Conservation (phyloP, 2,888 invertebrate species). For the Metalampra italica region DNA sequence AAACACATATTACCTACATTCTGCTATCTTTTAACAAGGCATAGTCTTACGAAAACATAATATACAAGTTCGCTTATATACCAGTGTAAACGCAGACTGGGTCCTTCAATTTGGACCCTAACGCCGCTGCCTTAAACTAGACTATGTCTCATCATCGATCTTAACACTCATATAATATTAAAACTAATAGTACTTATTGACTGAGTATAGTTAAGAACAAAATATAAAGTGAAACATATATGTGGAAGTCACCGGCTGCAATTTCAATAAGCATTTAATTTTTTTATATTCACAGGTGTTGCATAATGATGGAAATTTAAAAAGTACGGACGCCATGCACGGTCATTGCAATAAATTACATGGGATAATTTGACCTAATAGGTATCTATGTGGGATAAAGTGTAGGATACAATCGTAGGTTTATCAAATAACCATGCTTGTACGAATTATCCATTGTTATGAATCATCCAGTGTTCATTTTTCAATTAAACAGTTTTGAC, state of each 20-base stretch:
- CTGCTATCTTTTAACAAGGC: too few relatives aligned
- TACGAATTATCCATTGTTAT: not conserved
- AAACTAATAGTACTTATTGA: constrained; percentile 60
- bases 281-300: constrained; percentile 17
- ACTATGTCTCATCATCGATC: not conserved
- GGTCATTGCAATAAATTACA: not conserved
- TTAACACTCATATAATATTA: constrained; percentile 48
- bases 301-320: not conserved
- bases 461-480: not conserved
- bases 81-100: too few relatives aligned
- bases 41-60: too few relatives aligned
- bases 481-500: not conserved
- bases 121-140: not conserved
- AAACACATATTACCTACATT: constrained; percentile 1
- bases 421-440: not conserved
- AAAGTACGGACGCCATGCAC: not conserved
- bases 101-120: not conserved
- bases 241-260: constrained; percentile 42
- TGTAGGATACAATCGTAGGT: not conserved
- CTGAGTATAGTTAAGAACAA: constrained; percentile 69
- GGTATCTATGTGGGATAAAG: not conserved
- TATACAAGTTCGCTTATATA: not conserved
- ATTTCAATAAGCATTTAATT: constrained; percentile 70
- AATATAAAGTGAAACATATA: constrained; percentile 36
- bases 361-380: not conserved